A percentile compares a stretch with the other conserved stretches of the same genome.
phyloP scores from a whole-genome alignment of 2,797 vertebrate species.

The Rhinogobio ventralis region DNA sequence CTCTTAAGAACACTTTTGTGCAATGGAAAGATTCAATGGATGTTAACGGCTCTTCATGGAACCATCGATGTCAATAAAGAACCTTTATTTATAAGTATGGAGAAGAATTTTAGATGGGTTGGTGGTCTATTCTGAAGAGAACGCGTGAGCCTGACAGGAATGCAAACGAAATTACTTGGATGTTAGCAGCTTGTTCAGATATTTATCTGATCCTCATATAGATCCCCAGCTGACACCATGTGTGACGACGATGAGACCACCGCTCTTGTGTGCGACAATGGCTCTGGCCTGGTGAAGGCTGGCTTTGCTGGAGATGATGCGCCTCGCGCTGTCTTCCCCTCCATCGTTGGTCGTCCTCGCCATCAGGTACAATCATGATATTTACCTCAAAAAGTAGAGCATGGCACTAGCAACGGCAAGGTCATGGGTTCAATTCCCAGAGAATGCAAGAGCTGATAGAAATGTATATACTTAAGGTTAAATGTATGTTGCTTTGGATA shows the following conservation, averaged over 20 bases:
- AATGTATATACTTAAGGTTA: background rate
- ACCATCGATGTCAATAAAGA: background rate
- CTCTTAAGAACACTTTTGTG: background rate
- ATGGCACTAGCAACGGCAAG: background rate
- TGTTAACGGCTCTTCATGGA: background rate
- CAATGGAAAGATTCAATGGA: background rate
- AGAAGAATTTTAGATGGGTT: background rate
- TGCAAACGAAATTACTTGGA: background rate
- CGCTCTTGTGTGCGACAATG: constrained; percentile 88
- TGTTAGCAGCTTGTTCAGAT: constrained; percentile 17
- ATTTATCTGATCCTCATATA: background rate
- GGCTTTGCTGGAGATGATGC: constrained; percentile 89
- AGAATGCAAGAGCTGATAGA: background rate
- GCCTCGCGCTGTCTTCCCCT: constrained; percentile 86
- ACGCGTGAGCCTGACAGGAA: background rate
- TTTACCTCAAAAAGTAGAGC: background rate
- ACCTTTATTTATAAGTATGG: background rate
- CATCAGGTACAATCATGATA: constrained; percentile 79
- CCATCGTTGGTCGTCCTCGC: constrained; percentile 87
- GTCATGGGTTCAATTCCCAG: background rate
- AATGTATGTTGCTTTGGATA: background rate
- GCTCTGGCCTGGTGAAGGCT: constrained; percentile 87
- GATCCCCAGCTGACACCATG: constrained; percentile 73
- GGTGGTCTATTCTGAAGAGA: background rate
- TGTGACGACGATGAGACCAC: constrained; percentile 91